Conservation (phyloP, 2,797 vertebrate species). For the Setipinna tenuifilis region DNA sequence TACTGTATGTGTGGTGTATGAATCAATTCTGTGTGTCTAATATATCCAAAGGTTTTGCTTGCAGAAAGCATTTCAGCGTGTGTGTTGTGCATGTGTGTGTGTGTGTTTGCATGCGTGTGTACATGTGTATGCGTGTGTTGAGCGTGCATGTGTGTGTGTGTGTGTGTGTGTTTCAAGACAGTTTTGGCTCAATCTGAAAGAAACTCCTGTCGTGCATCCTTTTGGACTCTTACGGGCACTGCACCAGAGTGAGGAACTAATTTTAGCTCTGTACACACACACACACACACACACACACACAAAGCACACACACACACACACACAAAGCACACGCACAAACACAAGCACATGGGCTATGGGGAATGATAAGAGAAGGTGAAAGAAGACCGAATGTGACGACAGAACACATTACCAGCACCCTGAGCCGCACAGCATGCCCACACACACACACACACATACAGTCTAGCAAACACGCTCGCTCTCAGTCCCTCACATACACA, state of each 20-base stretch:
- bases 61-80: too few relatives aligned
- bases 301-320: constrained; percentile 6
- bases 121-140: background rate
- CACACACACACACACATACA: background rate
- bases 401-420: constrained; percentile 48
- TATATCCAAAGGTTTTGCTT: too few relatives aligned
- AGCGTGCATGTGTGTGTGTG: background rate
- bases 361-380: constrained; percentile 48
- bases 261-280: constrained; percentile 41
- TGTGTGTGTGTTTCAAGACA: constrained; percentile 15
- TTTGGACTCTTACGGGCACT: constrained; percentile 27
- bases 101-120: constrained; percentile 3
- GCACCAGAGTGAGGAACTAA: constrained; percentile 47
- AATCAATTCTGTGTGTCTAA: too few relatives aligned
- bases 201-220: constrained; percentile 35
- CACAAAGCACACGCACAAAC: too few relatives aligned
- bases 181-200: constrained; percentile 41
- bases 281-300: background rate
- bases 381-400: constrained; percentile 45
- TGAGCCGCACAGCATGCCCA: constrained; percentile 24
- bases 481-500: constrained; percentile 7
- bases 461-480: background rate
- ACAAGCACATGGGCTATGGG: background rate
- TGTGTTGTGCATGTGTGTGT: background rate
- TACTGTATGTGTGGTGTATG: too few relatives aligned